Evolutionary conservation across 2,113 vertebrate genomes (phyloP), one percentile per base, ranked within the genome.

Genomic region (Ahaetulla prasina): DNA sequence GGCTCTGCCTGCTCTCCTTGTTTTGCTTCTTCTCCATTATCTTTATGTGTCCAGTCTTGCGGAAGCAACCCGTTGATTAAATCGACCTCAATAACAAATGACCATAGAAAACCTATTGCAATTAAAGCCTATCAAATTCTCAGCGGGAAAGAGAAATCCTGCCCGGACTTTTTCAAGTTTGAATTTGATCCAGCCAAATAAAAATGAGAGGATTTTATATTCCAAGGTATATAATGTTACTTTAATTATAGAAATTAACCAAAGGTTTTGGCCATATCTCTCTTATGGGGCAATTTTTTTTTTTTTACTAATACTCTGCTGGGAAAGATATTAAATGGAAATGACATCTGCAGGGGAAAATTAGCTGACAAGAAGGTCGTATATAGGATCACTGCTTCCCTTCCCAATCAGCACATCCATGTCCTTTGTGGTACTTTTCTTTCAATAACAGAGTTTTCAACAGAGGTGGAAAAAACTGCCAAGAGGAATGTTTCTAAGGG

Each of bases 1-100:
- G 95, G 95, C 94, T 94, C 96, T 43, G 74, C 74, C 3, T 43
- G 74, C 35, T 43, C 22, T 9, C 74, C 74, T 80, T 80, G 35
- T 80, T 43, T 93, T 96, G 96, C 96, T 96, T 96, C 96, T 96
- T 95, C 94, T 96, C 94, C 96, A 95, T 95, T 94, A 95, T 96
- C 94, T 55, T 85, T 87, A 95, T 94, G 94, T 95, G 95, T 96
- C 94, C 95, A 96, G 93, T 95, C 95, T 96, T 96, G 94, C 94
- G 96, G 95, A 96, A 97, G 96, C 95, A 94, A 97, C 95, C 96
- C 96, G 96, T 97, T 95, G 96, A 96, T 97, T 97, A 97, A 96
- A 96, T 93, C 96, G 96, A 96, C 93, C 95, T 96, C 96, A 97
- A 96, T 96, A 97, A 96, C 96, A 96, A 96, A 97, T 96, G 94